A percentile compares a stretch with the other conserved stretches of the same genome.
These are phyloP conservation scores for Unio pictorum DNA, from an alignment of 2,888 invertebrate species.

Conservation along the genomic window DNA sequence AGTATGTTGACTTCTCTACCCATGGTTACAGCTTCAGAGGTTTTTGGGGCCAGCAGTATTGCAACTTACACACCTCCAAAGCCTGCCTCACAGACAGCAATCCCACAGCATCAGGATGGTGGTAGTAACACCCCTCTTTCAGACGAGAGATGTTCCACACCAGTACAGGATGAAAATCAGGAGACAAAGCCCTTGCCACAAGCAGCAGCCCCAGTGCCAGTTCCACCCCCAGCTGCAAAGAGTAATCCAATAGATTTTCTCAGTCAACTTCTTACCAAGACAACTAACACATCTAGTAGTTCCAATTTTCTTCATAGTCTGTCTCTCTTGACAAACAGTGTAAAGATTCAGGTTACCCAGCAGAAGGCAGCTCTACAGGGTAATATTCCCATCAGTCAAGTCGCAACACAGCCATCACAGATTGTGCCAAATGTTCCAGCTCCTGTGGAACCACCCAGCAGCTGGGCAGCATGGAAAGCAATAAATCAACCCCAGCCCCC, in stretches of 20 bases:
- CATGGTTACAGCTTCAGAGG: constrained; percentile 11
- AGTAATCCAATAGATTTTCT: constrained; percentile 63
- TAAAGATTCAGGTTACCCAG: constrained; percentile 47
- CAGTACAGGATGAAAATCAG: constrained; percentile 59
- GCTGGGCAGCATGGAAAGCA: constrained; percentile 61
- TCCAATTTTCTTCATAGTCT: constrained; percentile 59
- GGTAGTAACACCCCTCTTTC: constrained; percentile 11
- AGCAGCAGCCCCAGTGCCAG: constrained; percentile 10
- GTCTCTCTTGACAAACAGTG: constrained; percentile 52
- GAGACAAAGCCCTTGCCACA: constrained; percentile 16
- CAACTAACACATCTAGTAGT: constrained; percentile 48
- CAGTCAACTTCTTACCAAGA: constrained; percentile 58
- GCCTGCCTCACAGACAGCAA: constrained; percentile 5
- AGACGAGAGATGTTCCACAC: constrained; percentile 56
- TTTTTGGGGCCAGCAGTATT: neutral
- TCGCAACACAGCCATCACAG: constrained; percentile 9
- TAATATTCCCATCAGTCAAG: neutral
- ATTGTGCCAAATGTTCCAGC: constrained; percentile 19
- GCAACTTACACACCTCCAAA: constrained; percentile 15
- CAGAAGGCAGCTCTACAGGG: constrained; percentile 18
- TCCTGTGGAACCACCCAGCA: constrained; percentile 31
- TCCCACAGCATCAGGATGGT: neutral
- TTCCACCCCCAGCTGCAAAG: constrained; percentile 23
- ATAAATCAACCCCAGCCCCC: constrained; percentile 23
- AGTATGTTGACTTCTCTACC: constrained; percentile 43